A percentile compares a stretch with the other conserved stretches of the same genome.
Evolutionary conservation across 2,888 invertebrate genomes (phyloP).

Genomic region (Parnassius smintheus): DNA sequence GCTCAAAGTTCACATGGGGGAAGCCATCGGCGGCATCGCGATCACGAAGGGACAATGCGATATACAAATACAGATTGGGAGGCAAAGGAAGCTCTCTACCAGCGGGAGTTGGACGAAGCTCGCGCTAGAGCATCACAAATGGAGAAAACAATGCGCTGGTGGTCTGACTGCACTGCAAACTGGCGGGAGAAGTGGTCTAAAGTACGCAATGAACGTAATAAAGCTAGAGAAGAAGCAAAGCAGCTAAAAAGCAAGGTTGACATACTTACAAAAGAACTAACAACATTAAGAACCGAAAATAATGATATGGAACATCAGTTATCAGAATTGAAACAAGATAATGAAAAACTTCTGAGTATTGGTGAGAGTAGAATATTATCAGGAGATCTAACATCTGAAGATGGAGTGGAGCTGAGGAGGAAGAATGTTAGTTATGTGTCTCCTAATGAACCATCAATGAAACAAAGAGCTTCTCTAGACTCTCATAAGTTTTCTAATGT

Average conservation of each 20-base stretch:
- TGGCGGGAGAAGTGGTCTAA: slow-evolving; percentile 98
- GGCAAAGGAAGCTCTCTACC: slow-evolving; percentile 85
- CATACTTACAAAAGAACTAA: slow-evolving; percentile 87
- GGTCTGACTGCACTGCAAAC: slow-evolving; percentile 99
- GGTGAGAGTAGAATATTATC: slow-evolving; percentile 70
- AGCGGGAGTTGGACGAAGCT: slow-evolving; percentile 95
- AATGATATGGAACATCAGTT: slow-evolving; percentile 89
- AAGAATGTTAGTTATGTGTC: slow-evolving; percentile 59
- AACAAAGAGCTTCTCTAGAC: slow-evolving; percentile 70
- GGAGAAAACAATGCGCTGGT: slow-evolving; percentile 99
- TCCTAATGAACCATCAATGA: slow-evolving; percentile 54
- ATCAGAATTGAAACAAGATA: slow-evolving; percentile 88
- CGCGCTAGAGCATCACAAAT: slow-evolving; percentile 97
- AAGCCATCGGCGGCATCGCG: slow-evolving; percentile 82
- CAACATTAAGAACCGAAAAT: slow-evolving; percentile 87
- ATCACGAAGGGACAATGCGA: slow-evolving; percentile 83
- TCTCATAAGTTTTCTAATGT: slow-evolving; percentile 73
- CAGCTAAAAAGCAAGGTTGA: slow-evolving; percentile 91
- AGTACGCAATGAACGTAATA: slow-evolving; percentile 94
- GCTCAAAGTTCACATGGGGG: slow-evolving; percentile 86
- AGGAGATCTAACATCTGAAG: slow-evolving; percentile 62
- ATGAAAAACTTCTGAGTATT: slow-evolving; percentile 86
- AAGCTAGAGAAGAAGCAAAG: slow-evolving; percentile 94
- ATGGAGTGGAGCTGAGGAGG: slow-evolving; percentile 66
- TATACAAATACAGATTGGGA: slow-evolving; percentile 89